These are phyloP conservation scores for Odontomyia ornata DNA, from an alignment of 2,888 invertebrate genomes.

Conservation along the genomic window DNA sequence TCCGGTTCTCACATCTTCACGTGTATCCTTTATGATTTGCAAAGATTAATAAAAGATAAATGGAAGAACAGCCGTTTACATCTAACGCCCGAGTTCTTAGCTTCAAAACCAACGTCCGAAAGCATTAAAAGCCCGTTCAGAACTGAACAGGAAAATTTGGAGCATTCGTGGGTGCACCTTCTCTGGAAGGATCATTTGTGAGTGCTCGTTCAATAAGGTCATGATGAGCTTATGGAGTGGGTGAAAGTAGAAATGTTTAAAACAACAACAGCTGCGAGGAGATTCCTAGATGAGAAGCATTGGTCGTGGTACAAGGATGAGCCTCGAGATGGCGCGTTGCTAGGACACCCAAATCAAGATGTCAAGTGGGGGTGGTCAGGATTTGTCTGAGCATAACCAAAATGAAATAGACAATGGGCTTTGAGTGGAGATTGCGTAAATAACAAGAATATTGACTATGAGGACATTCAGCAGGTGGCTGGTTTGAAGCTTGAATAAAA, in stretches of 20 bases:
- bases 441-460: background rate
- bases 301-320: background rate
- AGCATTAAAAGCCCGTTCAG: constrained; percentile 18
- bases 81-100: background rate
- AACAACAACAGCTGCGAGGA: background rate
- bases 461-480: constrained; percentile 34
- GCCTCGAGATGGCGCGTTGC: constrained; percentile 29
- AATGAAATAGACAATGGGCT: background rate
- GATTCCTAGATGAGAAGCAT: background rate
- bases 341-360: constrained; percentile 27
- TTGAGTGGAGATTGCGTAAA: background rate
- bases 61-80: background rate
- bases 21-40: too few relatives aligned
- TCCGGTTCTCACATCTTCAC: too few relatives aligned
- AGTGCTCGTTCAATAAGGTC: background rate
- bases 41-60: too few relatives aligned
- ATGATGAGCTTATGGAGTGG: background rate
- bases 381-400: background rate
- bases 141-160: background rate
- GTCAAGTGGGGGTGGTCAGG: constrained; percentile 20
- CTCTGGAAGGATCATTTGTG: background rate
- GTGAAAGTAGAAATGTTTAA: background rate
- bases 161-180: background rate
- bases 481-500: constrained; percentile 10
- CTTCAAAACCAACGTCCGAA: constrained; percentile 7